These are phyloP conservation scores for Peromyscus polionotus DNA, from an alignment of 2,113 vertebrate genomes.

Conservation along the genomic window DNA sequence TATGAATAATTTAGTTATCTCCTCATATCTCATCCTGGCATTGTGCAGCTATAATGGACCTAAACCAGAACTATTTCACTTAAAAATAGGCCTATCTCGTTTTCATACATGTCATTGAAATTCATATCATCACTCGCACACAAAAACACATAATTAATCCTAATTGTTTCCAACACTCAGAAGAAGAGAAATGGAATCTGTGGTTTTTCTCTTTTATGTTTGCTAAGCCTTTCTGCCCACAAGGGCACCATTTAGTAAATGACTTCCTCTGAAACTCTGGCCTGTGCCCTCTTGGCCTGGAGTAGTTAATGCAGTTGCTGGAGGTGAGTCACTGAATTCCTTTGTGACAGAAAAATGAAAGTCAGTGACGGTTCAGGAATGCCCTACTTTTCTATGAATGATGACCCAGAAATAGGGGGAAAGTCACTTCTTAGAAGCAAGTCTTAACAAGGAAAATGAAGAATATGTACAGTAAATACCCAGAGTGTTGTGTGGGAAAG, in stretches of 20 bases:
- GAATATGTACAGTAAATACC: background rate
- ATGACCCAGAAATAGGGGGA: slow-evolving; percentile 34
- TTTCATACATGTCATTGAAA: slow-evolving; percentile 66
- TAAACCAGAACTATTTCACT: slow-evolving; percentile 78
- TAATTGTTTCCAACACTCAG: slow-evolving; percentile 72
- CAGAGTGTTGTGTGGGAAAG: background rate
- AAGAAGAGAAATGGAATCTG: slow-evolving; percentile 57
- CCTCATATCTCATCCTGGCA: slow-evolving; percentile 79
- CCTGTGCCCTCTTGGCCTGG: slow-evolving; percentile 58
- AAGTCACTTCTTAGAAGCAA: background rate
- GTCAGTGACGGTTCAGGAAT: slow-evolving; percentile 60
- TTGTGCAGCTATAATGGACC: slow-evolving; percentile 64
- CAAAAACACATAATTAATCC: slow-evolving; percentile 78
- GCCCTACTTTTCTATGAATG: slow-evolving; percentile 66
- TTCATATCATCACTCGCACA: slow-evolving; percentile 66
- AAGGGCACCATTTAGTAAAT: slow-evolving; percentile 61
- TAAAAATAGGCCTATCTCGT: slow-evolving; percentile 73
- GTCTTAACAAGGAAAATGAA: slow-evolving; percentile 67
- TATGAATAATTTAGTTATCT: slow-evolving; percentile 75
- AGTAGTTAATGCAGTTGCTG: slow-evolving; percentile 62
- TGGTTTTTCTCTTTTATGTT: slow-evolving; percentile 56
- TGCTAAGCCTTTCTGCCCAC: slow-evolving; percentile 52
- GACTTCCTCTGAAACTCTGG: slow-evolving; percentile 56
- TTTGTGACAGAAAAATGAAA: slow-evolving; percentile 69
- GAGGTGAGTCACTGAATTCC: slow-evolving; percentile 67